A percentile compares a stretch with the other conserved stretches of the same genome.
Evolutionary conservation across 2,113 vertebrate genomes (phyloP).

Genomic region (Siphamia tubifer): DNA sequence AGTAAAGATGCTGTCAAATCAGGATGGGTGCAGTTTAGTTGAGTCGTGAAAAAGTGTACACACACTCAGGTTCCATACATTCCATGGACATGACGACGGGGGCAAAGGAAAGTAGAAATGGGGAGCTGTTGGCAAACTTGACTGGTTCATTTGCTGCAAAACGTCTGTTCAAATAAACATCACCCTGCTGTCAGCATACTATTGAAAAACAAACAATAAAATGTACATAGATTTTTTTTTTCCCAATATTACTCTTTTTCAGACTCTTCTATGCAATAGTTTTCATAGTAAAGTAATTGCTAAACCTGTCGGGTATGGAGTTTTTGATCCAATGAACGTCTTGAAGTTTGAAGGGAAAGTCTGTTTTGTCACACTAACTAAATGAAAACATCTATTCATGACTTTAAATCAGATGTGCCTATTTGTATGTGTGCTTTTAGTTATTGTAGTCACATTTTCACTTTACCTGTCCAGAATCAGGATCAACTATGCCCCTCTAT

Average conservation of each 20-base stretch:
- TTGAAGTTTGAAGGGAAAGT: constrained; percentile 7
- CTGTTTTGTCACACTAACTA: constrained; percentile 13
- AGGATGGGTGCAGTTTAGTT: constrained; percentile 83
- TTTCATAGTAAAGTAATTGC: not conserved
- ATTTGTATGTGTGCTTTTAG: not conserved
- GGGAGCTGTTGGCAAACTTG: constrained; percentile 27
- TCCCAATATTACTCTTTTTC: not conserved
- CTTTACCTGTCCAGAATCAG: not conserved
- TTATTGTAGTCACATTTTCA: not conserved
- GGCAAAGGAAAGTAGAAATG: constrained; percentile 10
- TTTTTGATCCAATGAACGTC: not conserved
- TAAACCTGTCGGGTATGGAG: not conserved
- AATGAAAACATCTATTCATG: constrained; percentile 1
- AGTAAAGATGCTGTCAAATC: constrained; percentile 71
- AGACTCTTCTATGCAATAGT: constrained; percentile 47
- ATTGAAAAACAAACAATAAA: constrained; percentile 46
- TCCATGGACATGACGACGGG: constrained; percentile 58
- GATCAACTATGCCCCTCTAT: constrained; percentile 1
- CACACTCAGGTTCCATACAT: constrained; percentile 68
- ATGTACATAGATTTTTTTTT: constrained; percentile 27
- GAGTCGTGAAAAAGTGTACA: constrained; percentile 20
- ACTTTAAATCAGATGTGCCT: constrained; percentile 22
- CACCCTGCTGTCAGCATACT: constrained; percentile 32
- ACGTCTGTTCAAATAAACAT: constrained; percentile 4
- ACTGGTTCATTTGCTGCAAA: constrained; percentile 22